Conservation (phyloP, 2,797 vertebrate species). For the Scleropages formosus region DNA sequence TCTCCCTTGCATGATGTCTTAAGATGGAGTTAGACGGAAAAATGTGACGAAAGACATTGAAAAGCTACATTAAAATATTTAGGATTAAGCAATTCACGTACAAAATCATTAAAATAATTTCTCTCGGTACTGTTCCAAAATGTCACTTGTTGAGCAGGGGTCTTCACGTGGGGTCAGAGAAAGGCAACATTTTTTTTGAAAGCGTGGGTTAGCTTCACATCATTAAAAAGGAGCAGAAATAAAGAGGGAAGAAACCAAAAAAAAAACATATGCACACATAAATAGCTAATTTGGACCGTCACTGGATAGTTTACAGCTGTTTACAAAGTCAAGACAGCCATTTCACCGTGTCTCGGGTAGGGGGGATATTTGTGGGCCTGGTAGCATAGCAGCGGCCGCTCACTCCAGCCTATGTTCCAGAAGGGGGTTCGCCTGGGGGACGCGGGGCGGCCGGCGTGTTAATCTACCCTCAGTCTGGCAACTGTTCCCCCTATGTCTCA, state of each 20-base stretch:
- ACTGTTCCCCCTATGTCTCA: conserved; percentile 70
- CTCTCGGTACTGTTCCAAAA: too few relatives aligned
- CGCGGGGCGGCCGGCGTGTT: conserved; percentile 42
- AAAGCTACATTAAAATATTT: conserved; percentile 14
- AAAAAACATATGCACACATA: conserved; percentile 37
- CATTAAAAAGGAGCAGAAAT: conserved; percentile 12
- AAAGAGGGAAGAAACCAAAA: conserved; percentile 25
- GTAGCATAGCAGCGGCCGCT: conserved; percentile 53
- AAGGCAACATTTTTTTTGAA: conserved; percentile 28
- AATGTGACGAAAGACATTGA: conserved; percentile 28
- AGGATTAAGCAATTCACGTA: too few relatives aligned
- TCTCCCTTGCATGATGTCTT: neutral
- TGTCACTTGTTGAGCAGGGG: conserved; percentile 4
- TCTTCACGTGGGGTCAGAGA: conserved; percentile 8
- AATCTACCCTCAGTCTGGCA: conserved; percentile 51
- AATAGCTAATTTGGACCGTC: conserved; percentile 31
- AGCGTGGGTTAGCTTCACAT: conserved; percentile 34
- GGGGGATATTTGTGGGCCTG: conserved; percentile 47
- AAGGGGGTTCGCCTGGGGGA: conserved; percentile 37
- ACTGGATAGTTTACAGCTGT: conserved; percentile 42
- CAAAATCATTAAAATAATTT: too few relatives aligned
- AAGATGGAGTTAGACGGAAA: neutral
- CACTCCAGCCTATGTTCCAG: conserved; percentile 46
- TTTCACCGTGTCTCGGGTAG: conserved; percentile 46
- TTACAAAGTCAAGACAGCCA: conserved; percentile 41